These are phyloP conservation scores for Pristis pectinata DNA, from an alignment of 2,797 vertebrate genomes.

Conservation along the genomic window DNA sequence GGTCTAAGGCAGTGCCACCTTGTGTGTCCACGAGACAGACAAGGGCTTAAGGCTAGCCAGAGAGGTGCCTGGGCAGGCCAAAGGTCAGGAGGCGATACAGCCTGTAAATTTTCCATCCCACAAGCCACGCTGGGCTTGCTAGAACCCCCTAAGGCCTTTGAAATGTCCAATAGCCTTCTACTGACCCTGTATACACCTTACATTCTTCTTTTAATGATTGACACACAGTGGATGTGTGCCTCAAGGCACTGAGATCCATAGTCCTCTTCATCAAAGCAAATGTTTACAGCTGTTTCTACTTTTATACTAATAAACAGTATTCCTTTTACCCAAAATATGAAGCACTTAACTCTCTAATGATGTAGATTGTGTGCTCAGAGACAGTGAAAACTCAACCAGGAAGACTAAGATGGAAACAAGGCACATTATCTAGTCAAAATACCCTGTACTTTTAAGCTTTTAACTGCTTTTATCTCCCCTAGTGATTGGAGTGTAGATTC, in stretches of 20 bases:
- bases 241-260: conserved; percentile 57
- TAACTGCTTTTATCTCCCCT: conserved; percentile 60
- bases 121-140: conserved; percentile 41
- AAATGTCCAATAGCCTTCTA: conserved; percentile 51
- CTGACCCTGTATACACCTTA: conserved; percentile 59
- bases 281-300: conserved; percentile 87
- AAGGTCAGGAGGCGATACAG: conserved; percentile 46
- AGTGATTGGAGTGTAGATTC: conserved; percentile 56
- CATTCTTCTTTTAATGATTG: conserved; percentile 75
- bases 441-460: conserved; percentile 47
- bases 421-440: conserved; percentile 56
- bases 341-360: conserved; percentile 72
- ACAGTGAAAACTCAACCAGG: conserved; percentile 46
- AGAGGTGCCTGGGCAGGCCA: conserved; percentile 41
- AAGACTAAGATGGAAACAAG: conserved; percentile 37
- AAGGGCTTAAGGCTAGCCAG: conserved; percentile 32
- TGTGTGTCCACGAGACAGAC: conserved; percentile 45
- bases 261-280: conserved; percentile 79
- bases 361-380: conserved; percentile 64
- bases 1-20: conserved; percentile 25
- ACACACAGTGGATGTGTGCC: conserved; percentile 57
- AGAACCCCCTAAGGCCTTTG: conserved; percentile 47
- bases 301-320: conserved; percentile 72
- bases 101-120: conserved; percentile 45
- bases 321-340: conserved; percentile 80